These are phyloP conservation scores for Cetoscarus ocellatus DNA, from an alignment of 2,797 vertebrate genomes.

Conservation along the genomic window DNA sequence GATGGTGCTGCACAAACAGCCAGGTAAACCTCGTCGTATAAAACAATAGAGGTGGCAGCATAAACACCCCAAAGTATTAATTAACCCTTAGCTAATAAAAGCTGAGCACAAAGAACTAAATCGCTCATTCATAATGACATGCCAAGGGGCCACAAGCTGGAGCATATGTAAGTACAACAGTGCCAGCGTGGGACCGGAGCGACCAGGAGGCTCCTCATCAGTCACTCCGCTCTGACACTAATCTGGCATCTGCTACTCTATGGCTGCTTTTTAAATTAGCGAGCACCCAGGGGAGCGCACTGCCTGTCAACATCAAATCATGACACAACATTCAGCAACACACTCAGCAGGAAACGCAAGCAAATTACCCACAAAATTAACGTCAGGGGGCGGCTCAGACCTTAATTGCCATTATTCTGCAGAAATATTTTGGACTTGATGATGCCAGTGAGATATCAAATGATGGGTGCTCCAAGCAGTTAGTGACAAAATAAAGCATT, in stretches of 20 bases:
- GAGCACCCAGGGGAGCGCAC: constrained; percentile 56
- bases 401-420: constrained; percentile 38
- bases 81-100: constrained; percentile 52
- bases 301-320: constrained; percentile 68
- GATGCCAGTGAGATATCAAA: constrained; percentile 8
- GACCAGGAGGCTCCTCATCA: constrained; percentile 74
- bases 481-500: too few relatives aligned
- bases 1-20: constrained; percentile 19
- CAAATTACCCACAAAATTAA: constrained; percentile 44
- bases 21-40: constrained; percentile 1
- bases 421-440: constrained; percentile 14
- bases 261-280: constrained; percentile 75
- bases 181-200: constrained; percentile 50
- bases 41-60: constrained; percentile 18
- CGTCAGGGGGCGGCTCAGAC: constrained; percentile 6
- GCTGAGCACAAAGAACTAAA: constrained; percentile 40
- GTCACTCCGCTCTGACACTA: constrained; percentile 74
- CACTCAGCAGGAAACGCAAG: constrained; percentile 47
- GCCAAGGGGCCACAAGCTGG: constrained; percentile 39
- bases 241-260: constrained; percentile 76
- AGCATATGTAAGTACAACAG: constrained; percentile 47
- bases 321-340: constrained; percentile 57
- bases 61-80: constrained; percentile 34
- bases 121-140: constrained; percentile 48
- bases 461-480: neutral